Evolutionary conservation across 1,140 invertebrate genomes (phyloP).

Genomic region (Mactra quadrangularis): DNA sequence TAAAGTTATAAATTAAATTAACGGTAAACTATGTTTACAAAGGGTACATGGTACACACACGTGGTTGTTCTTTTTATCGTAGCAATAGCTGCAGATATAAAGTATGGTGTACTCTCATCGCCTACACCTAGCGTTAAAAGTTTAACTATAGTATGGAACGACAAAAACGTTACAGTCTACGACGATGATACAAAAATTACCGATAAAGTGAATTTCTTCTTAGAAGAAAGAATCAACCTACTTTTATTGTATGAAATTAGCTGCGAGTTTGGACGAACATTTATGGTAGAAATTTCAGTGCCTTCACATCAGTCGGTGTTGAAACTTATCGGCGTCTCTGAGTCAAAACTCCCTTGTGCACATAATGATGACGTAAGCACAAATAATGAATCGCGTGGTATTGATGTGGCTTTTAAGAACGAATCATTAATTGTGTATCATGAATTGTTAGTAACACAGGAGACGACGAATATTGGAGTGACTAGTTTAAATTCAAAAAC

Average conservation of each 20-base stretch:
- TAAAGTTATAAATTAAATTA: too few species aligned
- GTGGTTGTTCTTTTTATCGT: too few species aligned
- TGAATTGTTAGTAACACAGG: not conserved
- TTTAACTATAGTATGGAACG: not conserved
- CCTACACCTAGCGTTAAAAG: too few species aligned
- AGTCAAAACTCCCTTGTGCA: not conserved
- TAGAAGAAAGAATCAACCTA: not conserved
- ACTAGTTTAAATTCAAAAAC: not conserved
- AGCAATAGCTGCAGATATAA: too few species aligned
- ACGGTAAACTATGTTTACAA: too few species aligned
- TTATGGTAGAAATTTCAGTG: not conserved
- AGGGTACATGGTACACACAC: too few species aligned
- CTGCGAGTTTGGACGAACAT: not conserved
- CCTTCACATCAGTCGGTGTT: not conserved
- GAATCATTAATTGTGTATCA: not conserved
- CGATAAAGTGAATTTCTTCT: not conserved
- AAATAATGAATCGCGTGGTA: too few species aligned
- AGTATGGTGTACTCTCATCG: not conserved
- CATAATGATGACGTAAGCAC: not conserved
- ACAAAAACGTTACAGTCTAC: too few species aligned
- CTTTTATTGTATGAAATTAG: not conserved
- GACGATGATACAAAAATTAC: too few species aligned
- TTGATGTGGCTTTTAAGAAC: not conserved
- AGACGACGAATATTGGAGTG: not conserved
- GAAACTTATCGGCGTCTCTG: not conserved